Base-by-base conservation (phyloP, 2,797 vertebrate species). In the Thamnophis elegans region DNA sequence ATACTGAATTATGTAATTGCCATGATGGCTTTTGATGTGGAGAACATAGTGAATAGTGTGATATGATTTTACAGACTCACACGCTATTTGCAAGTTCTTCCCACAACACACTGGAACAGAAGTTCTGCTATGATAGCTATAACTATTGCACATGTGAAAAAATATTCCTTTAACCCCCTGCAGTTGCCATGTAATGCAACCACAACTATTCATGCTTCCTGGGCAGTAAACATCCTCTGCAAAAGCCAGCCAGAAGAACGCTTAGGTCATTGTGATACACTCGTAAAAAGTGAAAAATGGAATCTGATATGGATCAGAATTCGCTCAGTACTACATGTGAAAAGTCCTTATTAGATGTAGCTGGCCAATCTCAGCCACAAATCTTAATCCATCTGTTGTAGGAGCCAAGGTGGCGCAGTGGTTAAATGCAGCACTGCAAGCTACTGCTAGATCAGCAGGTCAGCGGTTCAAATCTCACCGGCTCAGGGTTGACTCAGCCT, bases 171-270 rank as follows among this genome's bases (percentile, higher is more conserved):
- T 51, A 91, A 91, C 36, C 42, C 5, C 89, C 14, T 86, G n/a
- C 13, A 85, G 36, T 42, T 90, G 92, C 56, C 62, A 90, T 65
- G 85, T 1, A 89, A 9, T 59, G 51, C 28, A 94, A 90, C 20
- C 94, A 53, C 18, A 3, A 7, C 12, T 93, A 2, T 54, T 88
- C 95, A 54, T 93, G 56, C 94, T 95, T 93, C 92, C 53, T 2
- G 7, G 4, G 51, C 94, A 59, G 51, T 59, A 92, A 95, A 90
- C 1, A 7, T 90, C 51, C 13, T 47, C 4, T 93, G 89, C 90
- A 68, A 91, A 95, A 94, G 25, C 73, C 28, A 94, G 58, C 36
- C 5, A 92, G 87, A 93, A 60, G 0, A 20, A 93, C 1, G 4
- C 5, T 60, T 91, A 9, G 20, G 9, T 55, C 28, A 55, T 10